A percentile compares a stretch with the other conserved stretches of the same genome.
phyloP scores from a whole-genome alignment of 2,113 vertebrate genomes.

The Otis tarda region DNA sequence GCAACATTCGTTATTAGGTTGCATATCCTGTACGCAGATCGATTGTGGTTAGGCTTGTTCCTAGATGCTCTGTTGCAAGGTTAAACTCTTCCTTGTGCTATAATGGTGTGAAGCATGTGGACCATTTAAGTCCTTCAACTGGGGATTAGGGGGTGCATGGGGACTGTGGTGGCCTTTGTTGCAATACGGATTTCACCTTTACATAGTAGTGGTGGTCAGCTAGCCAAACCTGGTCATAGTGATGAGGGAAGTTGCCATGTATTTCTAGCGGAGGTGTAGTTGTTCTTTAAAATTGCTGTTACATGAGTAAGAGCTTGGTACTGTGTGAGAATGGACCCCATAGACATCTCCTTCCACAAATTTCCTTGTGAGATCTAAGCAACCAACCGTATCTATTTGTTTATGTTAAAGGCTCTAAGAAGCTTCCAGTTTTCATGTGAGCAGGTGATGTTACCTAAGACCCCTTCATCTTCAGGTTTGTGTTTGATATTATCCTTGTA shows the following conservation, averaged over 20 bases:
- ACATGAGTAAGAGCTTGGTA: background rate
- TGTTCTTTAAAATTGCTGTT: background rate
- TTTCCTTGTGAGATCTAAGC: background rate
- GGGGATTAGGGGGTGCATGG: background rate
- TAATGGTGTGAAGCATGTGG: background rate
- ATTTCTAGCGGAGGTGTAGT: background rate
- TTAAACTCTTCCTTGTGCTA: background rate
- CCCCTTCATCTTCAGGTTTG: slow-evolving; percentile 70
- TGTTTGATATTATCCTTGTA: background rate
- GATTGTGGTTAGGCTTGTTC: background rate
- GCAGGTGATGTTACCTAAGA: background rate
- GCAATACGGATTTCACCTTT: background rate
- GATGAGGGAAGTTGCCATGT: background rate
- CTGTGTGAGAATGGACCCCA: background rate
- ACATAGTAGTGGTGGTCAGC: background rate
- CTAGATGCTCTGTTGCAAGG: background rate
- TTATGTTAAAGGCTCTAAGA: slow-evolving; percentile 32
- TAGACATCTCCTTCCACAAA: background rate
- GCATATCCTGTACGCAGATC: background rate
- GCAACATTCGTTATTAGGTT: background rate
- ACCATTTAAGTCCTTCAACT: background rate
- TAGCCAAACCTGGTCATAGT: background rate
- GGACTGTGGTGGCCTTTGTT: background rate
- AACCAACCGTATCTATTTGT: background rate
- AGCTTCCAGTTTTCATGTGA: slow-evolving; percentile 45